Evolutionary conservation across 2,113 vertebrate genomes (phyloP).

Genomic region (Emydura subglobosa): DNA sequence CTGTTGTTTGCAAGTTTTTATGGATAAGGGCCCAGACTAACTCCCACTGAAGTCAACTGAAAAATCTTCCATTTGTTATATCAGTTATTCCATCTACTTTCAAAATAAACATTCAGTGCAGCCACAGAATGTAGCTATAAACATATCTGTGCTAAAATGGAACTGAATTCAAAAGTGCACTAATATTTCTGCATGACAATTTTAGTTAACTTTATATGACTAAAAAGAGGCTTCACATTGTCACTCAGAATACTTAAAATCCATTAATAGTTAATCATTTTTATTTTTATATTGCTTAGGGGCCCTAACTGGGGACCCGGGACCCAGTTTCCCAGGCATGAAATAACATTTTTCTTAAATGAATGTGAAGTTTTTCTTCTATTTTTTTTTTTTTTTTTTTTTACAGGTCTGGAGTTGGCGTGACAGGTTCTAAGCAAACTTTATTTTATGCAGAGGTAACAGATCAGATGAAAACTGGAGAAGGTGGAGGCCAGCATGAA

Average conservation of each 20-base stretch:
- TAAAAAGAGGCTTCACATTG: not conserved
- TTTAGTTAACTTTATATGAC: not conserved
- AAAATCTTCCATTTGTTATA: not conserved
- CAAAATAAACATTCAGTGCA: not conserved
- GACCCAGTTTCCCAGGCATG: not conserved
- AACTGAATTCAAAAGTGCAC: not conserved
- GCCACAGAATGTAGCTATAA: not conserved
- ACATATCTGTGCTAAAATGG: not conserved
- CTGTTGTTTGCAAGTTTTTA: not conserved
- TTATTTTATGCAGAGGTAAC: constrained; percentile 92
- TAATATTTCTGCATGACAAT: not conserved
- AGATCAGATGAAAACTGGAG: constrained; percentile 84
- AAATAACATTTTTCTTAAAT: not conserved
- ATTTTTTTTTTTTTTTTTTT: not conserved
- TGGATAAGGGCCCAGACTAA: not conserved
- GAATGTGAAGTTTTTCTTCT: not conserved
- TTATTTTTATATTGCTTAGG: not conserved
- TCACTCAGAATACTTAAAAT: not conserved
- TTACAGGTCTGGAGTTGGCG: constrained; percentile 87
- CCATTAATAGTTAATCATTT: not conserved
- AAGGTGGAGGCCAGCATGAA: constrained; percentile 84
- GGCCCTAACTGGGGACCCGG: not conserved
- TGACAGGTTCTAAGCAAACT: constrained; percentile 88
- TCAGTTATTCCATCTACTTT: not conserved
- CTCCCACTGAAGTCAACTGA: not conserved